phyloP scores from a whole-genome alignment of 1,140 invertebrate species.

The Drosophila leontia region DNA sequence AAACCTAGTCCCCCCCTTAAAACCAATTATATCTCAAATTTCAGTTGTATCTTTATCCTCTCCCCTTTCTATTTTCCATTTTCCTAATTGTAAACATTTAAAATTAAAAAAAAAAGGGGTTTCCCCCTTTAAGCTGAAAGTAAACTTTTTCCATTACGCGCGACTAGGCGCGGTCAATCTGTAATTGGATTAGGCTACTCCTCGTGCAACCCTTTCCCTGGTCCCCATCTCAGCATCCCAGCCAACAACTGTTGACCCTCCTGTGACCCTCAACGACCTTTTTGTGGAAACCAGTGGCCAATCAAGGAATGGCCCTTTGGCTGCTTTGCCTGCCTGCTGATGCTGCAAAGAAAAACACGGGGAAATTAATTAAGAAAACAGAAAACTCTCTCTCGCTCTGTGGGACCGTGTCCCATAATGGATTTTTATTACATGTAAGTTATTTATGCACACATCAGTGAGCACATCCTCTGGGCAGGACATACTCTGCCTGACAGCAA shows the following conservation, averaged over 20 bases:
- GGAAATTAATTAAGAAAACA: constrained; percentile 77
- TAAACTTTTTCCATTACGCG: constrained; percentile 29
- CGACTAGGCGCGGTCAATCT: constrained; percentile 64
- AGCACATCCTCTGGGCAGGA: constrained; percentile 15
- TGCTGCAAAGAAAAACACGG: constrained; percentile 35
- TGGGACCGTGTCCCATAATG: constrained; percentile 43
- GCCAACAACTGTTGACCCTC: constrained; percentile 25
- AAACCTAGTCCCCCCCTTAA: neutral
- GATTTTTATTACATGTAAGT: constrained; percentile 70
- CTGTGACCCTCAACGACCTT: constrained; percentile 36
- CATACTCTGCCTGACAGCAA: neutral
- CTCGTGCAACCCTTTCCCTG: constrained; percentile 29
- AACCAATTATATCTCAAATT: neutral
- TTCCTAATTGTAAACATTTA: constrained; percentile 11
- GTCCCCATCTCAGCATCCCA: constrained; percentile 14
- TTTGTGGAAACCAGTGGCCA: constrained; percentile 10
- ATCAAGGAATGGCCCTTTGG: constrained; percentile 39
- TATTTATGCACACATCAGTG: constrained; percentile 58
- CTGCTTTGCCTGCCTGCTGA: neutral
- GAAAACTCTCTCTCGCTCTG: neutral
- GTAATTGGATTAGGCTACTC: constrained; percentile 69
- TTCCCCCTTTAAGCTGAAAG: neutral
- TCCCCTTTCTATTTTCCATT: neutral
- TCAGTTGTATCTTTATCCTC: neutral
- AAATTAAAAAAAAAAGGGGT: neutral